phyloP scores from a whole-genome alignment of 1,140 invertebrate species.

The Hycleus cichorii region DNA sequence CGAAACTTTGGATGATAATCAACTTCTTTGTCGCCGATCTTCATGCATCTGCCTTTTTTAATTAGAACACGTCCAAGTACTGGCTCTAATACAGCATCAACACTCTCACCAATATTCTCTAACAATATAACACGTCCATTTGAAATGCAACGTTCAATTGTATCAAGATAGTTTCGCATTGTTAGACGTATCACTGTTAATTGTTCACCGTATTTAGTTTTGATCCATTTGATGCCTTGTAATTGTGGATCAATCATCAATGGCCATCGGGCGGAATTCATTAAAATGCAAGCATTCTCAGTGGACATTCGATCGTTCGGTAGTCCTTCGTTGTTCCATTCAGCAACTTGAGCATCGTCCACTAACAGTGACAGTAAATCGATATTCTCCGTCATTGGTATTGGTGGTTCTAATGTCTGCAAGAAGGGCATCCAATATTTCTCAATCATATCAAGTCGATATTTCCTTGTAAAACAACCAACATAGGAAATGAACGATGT shows the following conservation, averaged over 20 bases:
- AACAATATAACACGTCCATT: conserved; percentile 70
- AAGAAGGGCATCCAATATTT: conserved; percentile 73
- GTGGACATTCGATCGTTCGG: conserved; percentile 89
- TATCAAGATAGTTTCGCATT: conserved; percentile 76
- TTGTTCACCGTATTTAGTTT: conserved; percentile 65
- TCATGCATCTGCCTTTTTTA: conserved; percentile 66
- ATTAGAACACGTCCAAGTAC: conserved; percentile 82
- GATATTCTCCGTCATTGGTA: conserved; percentile 68
- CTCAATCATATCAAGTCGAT: conserved; percentile 72
- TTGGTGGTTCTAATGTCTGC: conserved; percentile 51
- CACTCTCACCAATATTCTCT: conserved; percentile 82
- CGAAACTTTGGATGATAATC: conserved; percentile 79
- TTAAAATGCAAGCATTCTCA: conserved; percentile 90
- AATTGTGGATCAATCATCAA: conserved; percentile 89
- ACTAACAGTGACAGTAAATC: conserved; percentile 79
- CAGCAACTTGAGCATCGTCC: conserved; percentile 84
- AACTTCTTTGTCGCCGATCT: conserved; percentile 86
- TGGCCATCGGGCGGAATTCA: conserved; percentile 85
- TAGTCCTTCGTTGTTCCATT: conserved; percentile 92
- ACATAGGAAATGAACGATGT: conserved; percentile 95
- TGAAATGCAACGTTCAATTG: conserved; percentile 70
- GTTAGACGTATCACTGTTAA: conserved; percentile 70
- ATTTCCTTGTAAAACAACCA: conserved; percentile 84
- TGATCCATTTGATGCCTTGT: conserved; percentile 96
- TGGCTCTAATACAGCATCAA: conserved; percentile 87